A percentile compares a stretch with the other conserved stretches of the same genome.
Evolutionary conservation across 2,888 invertebrate species (phyloP).

Genomic region (Tribolium freemani): DNA sequence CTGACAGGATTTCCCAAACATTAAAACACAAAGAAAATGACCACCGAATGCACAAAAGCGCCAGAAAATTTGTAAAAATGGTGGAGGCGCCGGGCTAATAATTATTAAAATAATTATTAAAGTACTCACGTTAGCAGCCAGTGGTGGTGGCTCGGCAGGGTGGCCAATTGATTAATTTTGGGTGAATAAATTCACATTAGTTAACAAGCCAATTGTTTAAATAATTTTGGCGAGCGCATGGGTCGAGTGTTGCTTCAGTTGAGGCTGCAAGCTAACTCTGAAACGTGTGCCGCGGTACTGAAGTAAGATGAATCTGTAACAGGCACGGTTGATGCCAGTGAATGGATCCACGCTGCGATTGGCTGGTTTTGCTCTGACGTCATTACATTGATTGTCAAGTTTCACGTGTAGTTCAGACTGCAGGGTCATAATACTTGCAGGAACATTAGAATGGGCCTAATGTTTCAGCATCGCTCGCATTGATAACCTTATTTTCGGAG

Average conservation of each 20-base stretch:
- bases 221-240: slow-evolving; percentile 12
- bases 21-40: background rate
- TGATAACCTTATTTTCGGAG: background rate
- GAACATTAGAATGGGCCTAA: slow-evolving; percentile 50
- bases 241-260: slow-evolving; percentile 41
- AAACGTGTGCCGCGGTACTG: slow-evolving; percentile 59
- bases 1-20: slow-evolving; percentile 6
- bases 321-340: slow-evolving; percentile 69
- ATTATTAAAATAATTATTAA: background rate
- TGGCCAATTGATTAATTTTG: background rate
- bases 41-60: background rate
- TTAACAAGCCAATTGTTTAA: slow-evolving; percentile 17
- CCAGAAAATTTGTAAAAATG: slow-evolving; percentile 22
- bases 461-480: background rate
- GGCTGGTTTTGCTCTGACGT: slow-evolving; percentile 77
- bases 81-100: slow-evolving; percentile 41
- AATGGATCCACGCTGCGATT: slow-evolving; percentile 78
- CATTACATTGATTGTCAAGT: slow-evolving; percentile 79
- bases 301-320: slow-evolving; percentile 66
- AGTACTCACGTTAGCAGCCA: background rate
- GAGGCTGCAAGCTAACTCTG: slow-evolving; percentile 47
- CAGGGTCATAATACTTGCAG: slow-evolving; percentile 61
- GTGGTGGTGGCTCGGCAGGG: background rate
- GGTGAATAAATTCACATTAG: background rate
- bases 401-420: slow-evolving; percentile 69